Conservation (phyloP, 2,888 invertebrate genomes). For the Melipona bicolor region DNA sequence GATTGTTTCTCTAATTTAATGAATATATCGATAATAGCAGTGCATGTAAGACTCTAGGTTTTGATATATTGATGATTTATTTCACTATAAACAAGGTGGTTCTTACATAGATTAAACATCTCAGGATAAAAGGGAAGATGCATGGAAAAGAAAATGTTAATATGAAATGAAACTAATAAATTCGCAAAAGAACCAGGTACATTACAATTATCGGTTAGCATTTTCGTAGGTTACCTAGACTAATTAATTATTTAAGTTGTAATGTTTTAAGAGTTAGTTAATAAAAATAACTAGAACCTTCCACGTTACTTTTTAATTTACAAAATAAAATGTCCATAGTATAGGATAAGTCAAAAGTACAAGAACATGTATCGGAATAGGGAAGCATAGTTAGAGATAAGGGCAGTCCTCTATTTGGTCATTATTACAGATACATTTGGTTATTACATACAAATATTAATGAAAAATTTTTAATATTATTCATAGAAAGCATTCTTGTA, state of each 20-base stretch:
- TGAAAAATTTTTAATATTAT: conserved; percentile 38
- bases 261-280: conserved; percentile 82
- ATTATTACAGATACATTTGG: conserved; percentile 29
- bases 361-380: conserved; percentile 48
- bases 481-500: conserved; percentile 67
- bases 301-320: conserved; percentile 78
- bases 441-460: conserved; percentile 38
- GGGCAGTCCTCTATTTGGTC: neutral
- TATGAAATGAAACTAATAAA: conserved; percentile 33
- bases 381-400: conserved; percentile 56
- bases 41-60: conserved; percentile 73
- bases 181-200: conserved; percentile 42
- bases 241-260: conserved; percentile 80
- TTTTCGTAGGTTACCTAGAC: conserved; percentile 80
- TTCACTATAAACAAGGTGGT: conserved; percentile 55
- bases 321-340: conserved; percentile 56
- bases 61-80: conserved; percentile 65
- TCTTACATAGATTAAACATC: conserved; percentile 63
- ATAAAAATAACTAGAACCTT: conserved; percentile 82
- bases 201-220: conserved; percentile 66
- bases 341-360: conserved; percentile 61
- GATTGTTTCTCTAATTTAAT: conserved; percentile 64
- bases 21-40: conserved; percentile 47
- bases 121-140: conserved; percentile 35
- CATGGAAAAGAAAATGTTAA: conserved; percentile 34